phyloP scores from a whole-genome alignment of 2,888 invertebrate genomes.

The Panopea generosa region DNA sequence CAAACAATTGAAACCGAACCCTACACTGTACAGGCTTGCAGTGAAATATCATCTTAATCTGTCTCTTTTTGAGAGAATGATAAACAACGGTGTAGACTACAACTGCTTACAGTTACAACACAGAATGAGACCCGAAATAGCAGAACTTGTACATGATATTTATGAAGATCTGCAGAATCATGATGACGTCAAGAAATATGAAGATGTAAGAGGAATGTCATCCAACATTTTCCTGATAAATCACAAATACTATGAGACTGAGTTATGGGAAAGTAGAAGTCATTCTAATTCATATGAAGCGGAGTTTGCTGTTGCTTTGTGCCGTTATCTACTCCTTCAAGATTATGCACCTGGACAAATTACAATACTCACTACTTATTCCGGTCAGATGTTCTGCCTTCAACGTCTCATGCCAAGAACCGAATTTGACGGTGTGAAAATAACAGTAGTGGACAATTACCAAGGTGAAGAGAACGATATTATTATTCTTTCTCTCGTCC shows the following conservation, averaged over 20 bases:
- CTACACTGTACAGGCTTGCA: slow-evolving; percentile 90
- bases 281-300: slow-evolving; percentile 79
- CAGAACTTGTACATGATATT: slow-evolving; percentile 75
- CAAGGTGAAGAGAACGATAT: slow-evolving; percentile 85
- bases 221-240: slow-evolving; percentile 78
- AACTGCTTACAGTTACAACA: slow-evolving; percentile 89
- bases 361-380: slow-evolving; percentile 82
- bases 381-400: slow-evolving; percentile 75
- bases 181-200: slow-evolving; percentile 66
- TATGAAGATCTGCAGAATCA: slow-evolving; percentile 69
- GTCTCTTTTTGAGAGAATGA: slow-evolving; percentile 93
- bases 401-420: slow-evolving; percentile 64
- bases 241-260: slow-evolving; percentile 72
- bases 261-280: slow-evolving; percentile 75
- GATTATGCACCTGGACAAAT: slow-evolving; percentile 78
- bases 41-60: slow-evolving; percentile 90
- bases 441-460: slow-evolving; percentile 82
- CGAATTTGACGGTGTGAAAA: slow-evolving; percentile 73
- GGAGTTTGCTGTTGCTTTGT: slow-evolving; percentile 71
- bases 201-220: slow-evolving; percentile 72
- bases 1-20: slow-evolving; percentile 91
- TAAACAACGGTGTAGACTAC: slow-evolving; percentile 89
- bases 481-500: slow-evolving; percentile 83
- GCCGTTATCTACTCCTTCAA: slow-evolving; percentile 78
- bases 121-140: slow-evolving; percentile 83